These are phyloP conservation scores for Hypanus sabinus DNA, from an alignment of 2,113 vertebrate genomes.

Conservation along the genomic window DNA sequence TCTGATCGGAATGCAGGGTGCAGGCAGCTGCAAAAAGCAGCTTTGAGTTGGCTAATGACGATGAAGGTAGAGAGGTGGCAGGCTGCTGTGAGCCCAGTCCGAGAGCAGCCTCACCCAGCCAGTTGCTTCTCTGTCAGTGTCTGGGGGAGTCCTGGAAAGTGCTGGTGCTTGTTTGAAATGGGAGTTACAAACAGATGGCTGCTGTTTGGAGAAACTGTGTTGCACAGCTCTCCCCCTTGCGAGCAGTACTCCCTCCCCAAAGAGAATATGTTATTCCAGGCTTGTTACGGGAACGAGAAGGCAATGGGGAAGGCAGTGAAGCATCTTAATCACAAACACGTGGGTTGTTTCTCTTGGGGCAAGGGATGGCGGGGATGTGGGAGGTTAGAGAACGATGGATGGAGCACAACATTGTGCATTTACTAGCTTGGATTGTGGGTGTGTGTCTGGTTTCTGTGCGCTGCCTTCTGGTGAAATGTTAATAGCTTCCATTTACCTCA, in stretches of 20 bases:
- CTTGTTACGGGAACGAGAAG: constrained; percentile 37
- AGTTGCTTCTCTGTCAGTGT: background rate
- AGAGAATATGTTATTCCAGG: constrained; percentile 40
- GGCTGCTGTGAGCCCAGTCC: background rate
- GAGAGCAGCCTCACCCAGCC: background rate
- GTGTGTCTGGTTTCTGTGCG: background rate
- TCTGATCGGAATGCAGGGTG: background rate
- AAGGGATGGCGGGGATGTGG: constrained; percentile 42
- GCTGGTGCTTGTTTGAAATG: constrained; percentile 42
- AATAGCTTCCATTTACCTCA: background rate
- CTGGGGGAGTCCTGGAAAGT: constrained; percentile 54
- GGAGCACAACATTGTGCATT: background rate
- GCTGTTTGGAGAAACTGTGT: constrained; percentile 52
- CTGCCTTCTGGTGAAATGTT: background rate
- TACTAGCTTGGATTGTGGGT: background rate
- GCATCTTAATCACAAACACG: constrained; percentile 66
- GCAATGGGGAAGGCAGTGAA: constrained; percentile 46
- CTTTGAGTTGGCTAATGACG: background rate
- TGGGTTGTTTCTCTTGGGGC: constrained; percentile 52
- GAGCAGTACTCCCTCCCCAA: background rate
- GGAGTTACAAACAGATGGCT: constrained; percentile 59
- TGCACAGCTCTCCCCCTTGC: constrained; percentile 23
- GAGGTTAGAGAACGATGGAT: background rate
- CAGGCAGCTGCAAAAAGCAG: constrained; percentile 8
- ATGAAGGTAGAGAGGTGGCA: background rate